phyloP scores from a whole-genome alignment of 2,113 vertebrate genomes.

The Delphinus delphis region DNA sequence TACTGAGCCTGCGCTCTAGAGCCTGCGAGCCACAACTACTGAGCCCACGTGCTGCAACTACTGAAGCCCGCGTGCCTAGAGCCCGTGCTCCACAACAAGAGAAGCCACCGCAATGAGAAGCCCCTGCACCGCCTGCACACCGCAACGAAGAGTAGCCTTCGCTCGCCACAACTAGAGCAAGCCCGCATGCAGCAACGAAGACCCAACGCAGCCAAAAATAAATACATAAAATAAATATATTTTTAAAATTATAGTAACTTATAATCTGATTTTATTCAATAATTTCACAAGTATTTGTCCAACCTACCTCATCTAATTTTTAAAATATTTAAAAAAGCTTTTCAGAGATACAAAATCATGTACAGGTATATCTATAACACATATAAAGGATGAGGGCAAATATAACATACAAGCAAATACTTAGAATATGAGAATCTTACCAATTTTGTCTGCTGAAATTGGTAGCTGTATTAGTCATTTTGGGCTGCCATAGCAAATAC shows the following conservation, averaged over 20 bases:
- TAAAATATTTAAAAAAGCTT: neutral
- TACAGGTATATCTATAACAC: neutral
- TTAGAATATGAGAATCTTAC: neutral
- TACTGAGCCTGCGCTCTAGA: no score
- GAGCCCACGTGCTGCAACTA: no score
- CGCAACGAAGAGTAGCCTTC: no score
- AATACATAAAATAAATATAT: no score
- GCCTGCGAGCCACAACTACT: no score
- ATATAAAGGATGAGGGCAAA: neutral
- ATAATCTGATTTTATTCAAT: neutral
- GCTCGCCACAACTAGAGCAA: no score
- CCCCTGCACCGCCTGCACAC: accelerated
- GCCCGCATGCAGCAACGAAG: no score
- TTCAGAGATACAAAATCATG: neutral
- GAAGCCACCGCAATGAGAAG: no score
- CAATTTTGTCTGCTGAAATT: neutral
- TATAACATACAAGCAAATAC: neutral
- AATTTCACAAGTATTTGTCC: neutral
- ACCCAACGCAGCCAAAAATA: no score
- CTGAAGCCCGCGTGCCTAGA: no score
- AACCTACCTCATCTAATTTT: neutral
- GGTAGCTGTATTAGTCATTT: neutral
- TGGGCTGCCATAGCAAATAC: neutral
- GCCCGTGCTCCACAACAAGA: no score
- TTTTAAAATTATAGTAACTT: neutral